A percentile compares a stretch with the other conserved stretches of the same genome.
Evolutionary conservation across 2,113 vertebrate genomes (phyloP).

Genomic region (Oxygymnocypris stewartii): DNA sequence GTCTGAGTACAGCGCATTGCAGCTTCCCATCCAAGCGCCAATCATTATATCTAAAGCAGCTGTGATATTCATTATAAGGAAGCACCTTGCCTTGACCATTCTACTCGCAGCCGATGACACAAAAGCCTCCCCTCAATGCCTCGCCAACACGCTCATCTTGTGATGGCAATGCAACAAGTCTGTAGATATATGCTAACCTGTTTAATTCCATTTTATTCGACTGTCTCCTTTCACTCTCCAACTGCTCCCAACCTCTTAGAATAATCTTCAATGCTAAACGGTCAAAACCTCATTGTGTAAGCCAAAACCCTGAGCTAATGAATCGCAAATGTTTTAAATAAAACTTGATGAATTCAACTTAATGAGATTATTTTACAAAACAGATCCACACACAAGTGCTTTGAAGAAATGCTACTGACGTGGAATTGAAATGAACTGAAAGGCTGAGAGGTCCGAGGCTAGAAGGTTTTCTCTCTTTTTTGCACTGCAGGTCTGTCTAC

Average conservation of each 20-base stretch:
- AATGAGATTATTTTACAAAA: constrained; percentile 27
- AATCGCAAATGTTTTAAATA: constrained; percentile 15
- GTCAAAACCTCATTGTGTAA: background rate
- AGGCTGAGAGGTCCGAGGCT: background rate
- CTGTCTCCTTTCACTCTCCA: constrained; percentile 24
- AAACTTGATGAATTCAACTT: background rate
- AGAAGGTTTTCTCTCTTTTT: constrained; percentile 46
- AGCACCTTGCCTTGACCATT: constrained; percentile 42
- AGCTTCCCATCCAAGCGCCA: constrained; percentile 8
- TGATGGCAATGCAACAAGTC: constrained; percentile 6
- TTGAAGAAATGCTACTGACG: background rate
- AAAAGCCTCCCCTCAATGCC: constrained; percentile 44
- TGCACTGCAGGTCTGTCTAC: constrained; percentile 65
- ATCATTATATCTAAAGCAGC: constrained; percentile 33
- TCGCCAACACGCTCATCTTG: background rate
- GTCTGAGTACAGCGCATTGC: background rate
- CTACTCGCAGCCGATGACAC: background rate
- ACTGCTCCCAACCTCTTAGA: background rate
- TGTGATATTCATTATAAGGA: constrained; percentile 43
- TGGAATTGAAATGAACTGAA: constrained; percentile 14
- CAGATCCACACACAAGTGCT: background rate
- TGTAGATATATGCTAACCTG: constrained; percentile 15
- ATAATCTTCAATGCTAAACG: background rate
- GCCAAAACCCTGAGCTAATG: background rate
- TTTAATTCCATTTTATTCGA: constrained; percentile 21